phyloP scores from a whole-genome alignment of 2,888 invertebrate species.

The Timema podura region DNA sequence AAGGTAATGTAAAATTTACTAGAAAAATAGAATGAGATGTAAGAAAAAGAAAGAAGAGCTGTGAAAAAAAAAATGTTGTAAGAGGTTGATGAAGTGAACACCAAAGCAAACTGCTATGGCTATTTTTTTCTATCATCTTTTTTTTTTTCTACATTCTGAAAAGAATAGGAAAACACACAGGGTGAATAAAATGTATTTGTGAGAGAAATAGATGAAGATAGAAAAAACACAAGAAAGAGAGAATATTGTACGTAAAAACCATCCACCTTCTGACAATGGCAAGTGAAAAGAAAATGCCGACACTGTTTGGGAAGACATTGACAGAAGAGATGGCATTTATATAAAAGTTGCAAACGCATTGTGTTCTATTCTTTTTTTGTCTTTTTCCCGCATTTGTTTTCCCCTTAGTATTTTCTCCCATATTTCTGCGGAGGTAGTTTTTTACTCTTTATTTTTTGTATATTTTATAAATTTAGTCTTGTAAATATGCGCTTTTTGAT shows the following conservation, averaged over 20 bases:
- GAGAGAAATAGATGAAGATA: too few relatives aligned
- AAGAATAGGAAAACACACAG: conserved; percentile 11
- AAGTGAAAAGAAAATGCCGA: background rate
- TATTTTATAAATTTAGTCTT: too few relatives aligned
- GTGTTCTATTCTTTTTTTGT: background rate
- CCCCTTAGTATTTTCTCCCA: too few relatives aligned
- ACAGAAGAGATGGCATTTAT: conserved; percentile 25
- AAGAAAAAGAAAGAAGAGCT: background rate
- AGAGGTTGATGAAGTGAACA: conserved; percentile 15
- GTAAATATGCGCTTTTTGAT: too few relatives aligned
- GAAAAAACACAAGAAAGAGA: too few relatives aligned
- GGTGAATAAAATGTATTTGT: too few relatives aligned
- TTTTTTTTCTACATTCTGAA: background rate
- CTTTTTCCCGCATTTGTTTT: background rate
- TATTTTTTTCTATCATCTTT: background rate
- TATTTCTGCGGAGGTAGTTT: too few relatives aligned
- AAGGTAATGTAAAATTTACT: conserved; percentile 13
- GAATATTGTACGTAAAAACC: too few relatives aligned
- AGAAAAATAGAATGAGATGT: conserved; percentile 3
- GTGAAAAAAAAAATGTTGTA: background rate
- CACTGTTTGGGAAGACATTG: conserved; percentile 21
- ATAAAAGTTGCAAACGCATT: conserved; percentile 9
- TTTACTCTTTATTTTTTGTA: too few relatives aligned
- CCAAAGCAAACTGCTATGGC: conserved; percentile 5
- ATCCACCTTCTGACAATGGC: background rate